These are phyloP conservation scores for Macheiramphus alcinus DNA, from an alignment of 2,113 vertebrate species.

Conservation along the genomic window DNA sequence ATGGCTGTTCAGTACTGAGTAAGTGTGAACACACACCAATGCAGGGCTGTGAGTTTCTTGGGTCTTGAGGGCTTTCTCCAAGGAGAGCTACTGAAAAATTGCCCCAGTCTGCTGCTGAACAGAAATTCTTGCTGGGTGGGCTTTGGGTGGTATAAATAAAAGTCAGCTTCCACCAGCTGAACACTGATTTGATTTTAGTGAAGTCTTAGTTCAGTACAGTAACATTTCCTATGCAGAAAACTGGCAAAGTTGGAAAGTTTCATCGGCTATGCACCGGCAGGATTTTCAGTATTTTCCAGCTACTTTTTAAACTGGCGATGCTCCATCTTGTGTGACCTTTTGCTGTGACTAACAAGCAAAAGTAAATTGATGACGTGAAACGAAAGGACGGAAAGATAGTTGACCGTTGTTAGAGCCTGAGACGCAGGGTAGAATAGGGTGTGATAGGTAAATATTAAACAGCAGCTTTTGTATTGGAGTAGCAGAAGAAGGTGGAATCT, in stretches of 20 bases:
- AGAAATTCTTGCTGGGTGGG: neutral
- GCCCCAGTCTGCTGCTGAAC: neutral
- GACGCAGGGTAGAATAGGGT: neutral
- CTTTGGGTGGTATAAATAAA: neutral
- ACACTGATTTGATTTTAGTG: neutral
- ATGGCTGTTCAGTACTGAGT: neutral
- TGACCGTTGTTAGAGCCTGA: neutral
- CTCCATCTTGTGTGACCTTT: neutral
- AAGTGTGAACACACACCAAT: neutral
- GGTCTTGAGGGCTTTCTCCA: neutral
- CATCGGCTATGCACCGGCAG: neutral
- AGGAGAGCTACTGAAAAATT: neutral
- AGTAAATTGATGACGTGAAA: neutral
- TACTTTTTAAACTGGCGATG: neutral
- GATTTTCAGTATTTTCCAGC: neutral
- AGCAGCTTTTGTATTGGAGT: neutral
- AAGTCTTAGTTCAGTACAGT: neutral
- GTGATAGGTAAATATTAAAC: neutral
- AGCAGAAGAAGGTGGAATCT: neutral
- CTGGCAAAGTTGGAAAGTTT: neutral
- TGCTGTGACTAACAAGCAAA: neutral
- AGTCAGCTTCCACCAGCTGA: neutral
- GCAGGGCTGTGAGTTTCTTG: neutral
- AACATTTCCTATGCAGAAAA: neutral
- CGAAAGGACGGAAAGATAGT: neutral